These are phyloP conservation scores for Bellardia bayeri DNA, from an alignment of 2,888 invertebrate genomes.

Conservation along the genomic window DNA sequence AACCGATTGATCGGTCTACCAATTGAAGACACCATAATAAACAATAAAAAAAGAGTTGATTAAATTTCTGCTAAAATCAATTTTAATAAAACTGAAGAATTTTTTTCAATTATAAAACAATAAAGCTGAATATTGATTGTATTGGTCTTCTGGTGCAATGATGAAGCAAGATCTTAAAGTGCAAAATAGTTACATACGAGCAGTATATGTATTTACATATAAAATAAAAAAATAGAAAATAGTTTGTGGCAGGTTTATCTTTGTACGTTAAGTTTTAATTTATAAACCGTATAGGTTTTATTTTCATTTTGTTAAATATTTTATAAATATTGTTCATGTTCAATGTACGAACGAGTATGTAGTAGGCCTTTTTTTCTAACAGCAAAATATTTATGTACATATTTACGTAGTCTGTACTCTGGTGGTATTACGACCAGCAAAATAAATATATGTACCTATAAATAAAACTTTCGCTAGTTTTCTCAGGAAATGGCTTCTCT, in stretches of 20 bases:
- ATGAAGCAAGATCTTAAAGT: constrained; percentile 15
- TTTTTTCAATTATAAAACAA: constrained; percentile 61
- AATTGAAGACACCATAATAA: constrained; percentile 32
- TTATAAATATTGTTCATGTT: background rate
- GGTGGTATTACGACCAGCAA: constrained; percentile 12
- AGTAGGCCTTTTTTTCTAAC: constrained; percentile 1
- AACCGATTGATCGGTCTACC: constrained; percentile 53
- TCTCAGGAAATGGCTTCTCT: constrained; percentile 68
- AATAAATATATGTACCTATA: constrained; percentile 33
- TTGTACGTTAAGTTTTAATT: background rate
- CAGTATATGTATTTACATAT: too few species aligned
- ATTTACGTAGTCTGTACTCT: background rate
- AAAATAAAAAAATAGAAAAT: background rate
- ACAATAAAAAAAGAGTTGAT: constrained; percentile 30
- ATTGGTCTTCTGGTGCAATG: constrained; percentile 34
- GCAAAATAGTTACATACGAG: background rate
- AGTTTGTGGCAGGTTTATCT: background rate
- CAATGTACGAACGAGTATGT: background rate
- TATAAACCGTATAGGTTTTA: constrained; percentile 1
- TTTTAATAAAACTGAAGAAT: constrained; percentile 59
- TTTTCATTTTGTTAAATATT: background rate
- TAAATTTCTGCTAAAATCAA: constrained; percentile 64
- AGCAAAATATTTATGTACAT: background rate
- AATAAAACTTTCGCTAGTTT: constrained; percentile 71
- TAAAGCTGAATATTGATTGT: constrained; percentile 31